Evolutionary conservation across 2,888 invertebrate species (phyloP).

Genomic region (Drosophila longiperda): DNA sequence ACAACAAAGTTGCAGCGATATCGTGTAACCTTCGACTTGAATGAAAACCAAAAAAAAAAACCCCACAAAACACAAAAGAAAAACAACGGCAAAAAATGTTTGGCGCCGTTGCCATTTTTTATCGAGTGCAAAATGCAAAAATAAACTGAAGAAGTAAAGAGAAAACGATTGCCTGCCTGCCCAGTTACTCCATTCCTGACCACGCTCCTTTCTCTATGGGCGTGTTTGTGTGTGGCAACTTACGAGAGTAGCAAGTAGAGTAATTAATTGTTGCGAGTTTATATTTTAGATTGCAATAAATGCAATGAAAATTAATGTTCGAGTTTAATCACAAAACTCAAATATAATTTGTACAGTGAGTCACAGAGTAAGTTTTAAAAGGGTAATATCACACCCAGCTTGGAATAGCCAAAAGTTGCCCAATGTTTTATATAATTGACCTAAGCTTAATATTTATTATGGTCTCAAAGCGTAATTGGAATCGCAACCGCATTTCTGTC

Average conservation of each 20-base stretch:
- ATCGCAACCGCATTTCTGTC: not conserved
- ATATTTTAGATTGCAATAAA: not conserved
- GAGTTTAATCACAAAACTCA: not conserved
- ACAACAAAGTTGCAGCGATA: constrained; percentile 51
- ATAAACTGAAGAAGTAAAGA: not conserved
- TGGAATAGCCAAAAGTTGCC: not conserved
- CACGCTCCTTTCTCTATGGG: not conserved
- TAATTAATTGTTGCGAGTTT: not conserved
- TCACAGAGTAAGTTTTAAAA: not conserved
- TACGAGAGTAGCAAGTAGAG: constrained; percentile 2
- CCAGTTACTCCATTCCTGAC: not conserved
- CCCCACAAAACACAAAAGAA: not conserved
- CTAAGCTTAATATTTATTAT: not conserved
- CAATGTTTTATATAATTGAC: not conserved
- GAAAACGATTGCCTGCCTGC: constrained; percentile 4
- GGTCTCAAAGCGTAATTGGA: not conserved
- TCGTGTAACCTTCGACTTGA: constrained; percentile 80
- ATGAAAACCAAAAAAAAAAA: not conserved
- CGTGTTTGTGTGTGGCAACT: not conserved
- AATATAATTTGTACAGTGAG: not conserved
- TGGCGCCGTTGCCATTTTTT: constrained; percentile 55
- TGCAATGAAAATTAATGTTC: not conserved
- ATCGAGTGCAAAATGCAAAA: constrained; percentile 68
- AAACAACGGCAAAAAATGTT: constrained; percentile 25
- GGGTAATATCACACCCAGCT: not conserved